Conservation (phyloP, 2,113 vertebrate genomes). For the Psilopogon haemacephalus region DNA sequence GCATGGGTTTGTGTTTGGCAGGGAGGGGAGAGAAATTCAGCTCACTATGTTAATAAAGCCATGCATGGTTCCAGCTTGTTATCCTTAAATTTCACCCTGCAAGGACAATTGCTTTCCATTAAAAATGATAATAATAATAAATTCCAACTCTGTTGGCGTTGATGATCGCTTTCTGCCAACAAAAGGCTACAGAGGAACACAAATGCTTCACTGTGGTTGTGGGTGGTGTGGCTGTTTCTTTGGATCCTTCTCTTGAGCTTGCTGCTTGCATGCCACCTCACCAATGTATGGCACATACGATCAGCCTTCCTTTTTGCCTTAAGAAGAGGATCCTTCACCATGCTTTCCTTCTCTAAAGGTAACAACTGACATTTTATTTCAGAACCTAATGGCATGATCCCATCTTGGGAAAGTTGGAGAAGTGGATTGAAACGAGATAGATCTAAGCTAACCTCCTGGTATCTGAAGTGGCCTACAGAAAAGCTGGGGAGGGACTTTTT, state of each 20-base stretch:
- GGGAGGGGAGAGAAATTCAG: background rate
- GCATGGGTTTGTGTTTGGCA: slow-evolving; percentile 4
- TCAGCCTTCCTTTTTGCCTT: background rate
- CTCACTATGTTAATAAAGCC: background rate
- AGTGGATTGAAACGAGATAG: background rate
- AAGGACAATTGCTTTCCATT: slow-evolving; percentile 42
- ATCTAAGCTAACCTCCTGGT: too few relatives aligned
- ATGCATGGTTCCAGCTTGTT: background rate
- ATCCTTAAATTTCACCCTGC: slow-evolving; percentile 27
- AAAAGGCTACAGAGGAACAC: background rate
- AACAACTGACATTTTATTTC: background rate
- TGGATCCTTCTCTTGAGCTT: background rate
- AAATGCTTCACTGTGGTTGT: background rate
- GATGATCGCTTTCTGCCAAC: background rate
- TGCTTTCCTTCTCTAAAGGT: background rate
- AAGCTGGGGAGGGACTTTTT: too few relatives aligned
- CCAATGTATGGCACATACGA: background rate
- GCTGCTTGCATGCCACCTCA: background rate
- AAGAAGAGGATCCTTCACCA: background rate
- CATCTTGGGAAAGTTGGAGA: background rate
- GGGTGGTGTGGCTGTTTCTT: background rate
- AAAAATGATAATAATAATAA: background rate
- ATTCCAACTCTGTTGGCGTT: background rate
- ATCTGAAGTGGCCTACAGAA: too few relatives aligned
- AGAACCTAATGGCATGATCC: background rate